phyloP scores from a whole-genome alignment of 2,113 vertebrate genomes.

The Herpetotheres cachinnans region DNA sequence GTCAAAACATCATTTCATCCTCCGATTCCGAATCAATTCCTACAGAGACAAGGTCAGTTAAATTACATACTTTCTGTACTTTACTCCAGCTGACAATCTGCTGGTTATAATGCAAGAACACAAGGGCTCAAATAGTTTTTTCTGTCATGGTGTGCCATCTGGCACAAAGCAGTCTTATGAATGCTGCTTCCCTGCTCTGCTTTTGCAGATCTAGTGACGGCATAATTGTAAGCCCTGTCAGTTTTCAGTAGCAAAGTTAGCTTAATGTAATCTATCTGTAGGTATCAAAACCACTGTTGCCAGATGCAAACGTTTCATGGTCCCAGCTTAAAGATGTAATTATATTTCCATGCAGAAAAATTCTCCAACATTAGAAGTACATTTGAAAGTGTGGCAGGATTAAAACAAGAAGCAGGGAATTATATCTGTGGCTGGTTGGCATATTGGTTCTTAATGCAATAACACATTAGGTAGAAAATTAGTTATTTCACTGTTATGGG shows the following conservation, averaged over 20 bases:
- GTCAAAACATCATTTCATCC: slow-evolving; percentile 12
- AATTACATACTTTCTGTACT: slow-evolving; percentile 38
- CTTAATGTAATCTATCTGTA: slow-evolving; percentile 19
- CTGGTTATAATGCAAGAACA: slow-evolving; percentile 48
- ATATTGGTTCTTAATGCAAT: not conserved
- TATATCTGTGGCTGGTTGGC: not conserved
- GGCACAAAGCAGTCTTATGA: slow-evolving; percentile 35
- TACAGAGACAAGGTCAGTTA: slow-evolving; percentile 14
- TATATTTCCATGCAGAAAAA: not conserved
- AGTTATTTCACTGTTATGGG: not conserved
- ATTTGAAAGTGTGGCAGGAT: not conserved
- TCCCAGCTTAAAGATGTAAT: slow-evolving; percentile 4
- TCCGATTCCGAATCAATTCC: slow-evolving; percentile 18
- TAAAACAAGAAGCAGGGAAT: not conserved
- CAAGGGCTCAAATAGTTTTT: slow-evolving; percentile 55
- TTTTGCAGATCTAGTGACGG: slow-evolving; percentile 10
- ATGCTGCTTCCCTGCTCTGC: slow-evolving; percentile 12
- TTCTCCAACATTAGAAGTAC: not conserved
- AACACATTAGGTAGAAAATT: not conserved
- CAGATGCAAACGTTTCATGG: not conserved
- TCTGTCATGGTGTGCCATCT: slow-evolving; percentile 44
- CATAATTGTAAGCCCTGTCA: slow-evolving; percentile 27
- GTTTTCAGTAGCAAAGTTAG: slow-evolving; percentile 28
- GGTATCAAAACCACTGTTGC: not conserved
- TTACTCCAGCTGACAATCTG: slow-evolving; percentile 32